Base-by-base conservation (phyloP, 1,140 invertebrate species). In the Bradynema listronoti region DNA sequence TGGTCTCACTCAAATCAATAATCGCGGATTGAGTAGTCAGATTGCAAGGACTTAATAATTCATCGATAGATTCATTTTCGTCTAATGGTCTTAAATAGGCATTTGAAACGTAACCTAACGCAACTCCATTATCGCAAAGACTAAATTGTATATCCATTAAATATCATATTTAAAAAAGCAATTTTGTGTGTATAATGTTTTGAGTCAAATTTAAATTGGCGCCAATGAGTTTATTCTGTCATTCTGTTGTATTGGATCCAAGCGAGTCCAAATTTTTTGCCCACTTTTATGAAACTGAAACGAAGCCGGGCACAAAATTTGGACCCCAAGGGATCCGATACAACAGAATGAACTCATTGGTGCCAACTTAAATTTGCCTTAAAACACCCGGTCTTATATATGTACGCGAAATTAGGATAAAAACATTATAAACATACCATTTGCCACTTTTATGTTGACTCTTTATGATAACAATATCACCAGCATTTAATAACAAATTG, bases 41-140 rank as follows among this genome's bases (percentile, higher is more conserved):
- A n/a, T n/a, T n/a, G n/a, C n/a, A n/a, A n/a, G n/a, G n/a, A n/a
- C n/a, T n/a, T n/a, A n/a, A n/a, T n/a, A n/a, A n/a, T n/a, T n/a
- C n/a, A n/a, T n/a, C n/a, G n/a, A n/a, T n/a, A n/a, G n/a, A n/a
- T n/a, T n/a, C n/a, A n/a, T n/a, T n/a, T n/a, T 59, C 58, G 57
- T 59, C 57, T 16, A 59, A 59, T 29, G 63, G 63, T 27, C 25
- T 29, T 43, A 65, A 47, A 30, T 34, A n/a, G 19, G 47, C 39
- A 16, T 60, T 5, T 25, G 63, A 65, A 1, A 65, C 65, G 14
- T 47, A 41, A 24, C 52, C 65, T 11, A 29, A 34, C 5, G 16
- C 14, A 14, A 65, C 63, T 0, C 63, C 65, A 32, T 65, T 65
- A 14, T 65, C 63, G 32, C 63, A 65, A 4, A 60, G 22, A 61